Conservation (phyloP, 2,888 invertebrate genomes). For the Megalurothrips usitatus region DNA sequence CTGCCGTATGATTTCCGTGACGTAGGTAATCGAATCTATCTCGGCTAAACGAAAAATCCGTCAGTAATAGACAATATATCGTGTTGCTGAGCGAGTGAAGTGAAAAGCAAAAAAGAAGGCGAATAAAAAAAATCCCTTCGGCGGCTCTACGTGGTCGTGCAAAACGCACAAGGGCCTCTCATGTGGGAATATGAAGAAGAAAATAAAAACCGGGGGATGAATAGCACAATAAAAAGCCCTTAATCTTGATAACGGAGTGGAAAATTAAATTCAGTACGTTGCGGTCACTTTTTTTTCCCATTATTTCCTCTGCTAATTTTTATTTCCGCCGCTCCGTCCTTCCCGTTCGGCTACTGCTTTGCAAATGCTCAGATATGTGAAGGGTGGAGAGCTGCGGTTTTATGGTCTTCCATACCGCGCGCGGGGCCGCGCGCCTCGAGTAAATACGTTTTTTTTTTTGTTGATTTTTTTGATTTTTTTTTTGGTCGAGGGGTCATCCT, state of each 20-base stretch:
- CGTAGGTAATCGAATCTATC: neutral
- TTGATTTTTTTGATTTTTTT: too few species aligned
- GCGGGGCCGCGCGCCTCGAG: neutral
- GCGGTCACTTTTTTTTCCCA: neutral
- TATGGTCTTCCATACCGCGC: neutral
- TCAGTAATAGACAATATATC: conserved; percentile 22
- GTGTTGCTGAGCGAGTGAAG: neutral
- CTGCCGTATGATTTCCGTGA: neutral
- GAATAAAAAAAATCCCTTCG: neutral
- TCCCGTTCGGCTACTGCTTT: too few species aligned
- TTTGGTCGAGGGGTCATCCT: too few species aligned
- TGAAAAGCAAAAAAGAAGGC: neutral
- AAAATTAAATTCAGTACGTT: conserved; percentile 19
- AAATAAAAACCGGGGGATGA: neutral
- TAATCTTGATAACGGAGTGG: conserved; percentile 26
- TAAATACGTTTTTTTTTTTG: too few species aligned
- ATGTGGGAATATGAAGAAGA: neutral
- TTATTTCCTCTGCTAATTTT: too few species aligned
- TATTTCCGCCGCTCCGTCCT: too few species aligned
- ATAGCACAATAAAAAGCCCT: neutral
- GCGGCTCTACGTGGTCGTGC: neutral
- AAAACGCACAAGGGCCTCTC: conserved; percentile 11
- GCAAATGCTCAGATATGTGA: neutral
- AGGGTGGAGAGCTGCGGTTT: neutral
- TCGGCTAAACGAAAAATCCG: conserved; percentile 17